These are phyloP conservation scores for Nomada lathburiana DNA, from an alignment of 2,888 invertebrate species.

Conservation along the genomic window DNA sequence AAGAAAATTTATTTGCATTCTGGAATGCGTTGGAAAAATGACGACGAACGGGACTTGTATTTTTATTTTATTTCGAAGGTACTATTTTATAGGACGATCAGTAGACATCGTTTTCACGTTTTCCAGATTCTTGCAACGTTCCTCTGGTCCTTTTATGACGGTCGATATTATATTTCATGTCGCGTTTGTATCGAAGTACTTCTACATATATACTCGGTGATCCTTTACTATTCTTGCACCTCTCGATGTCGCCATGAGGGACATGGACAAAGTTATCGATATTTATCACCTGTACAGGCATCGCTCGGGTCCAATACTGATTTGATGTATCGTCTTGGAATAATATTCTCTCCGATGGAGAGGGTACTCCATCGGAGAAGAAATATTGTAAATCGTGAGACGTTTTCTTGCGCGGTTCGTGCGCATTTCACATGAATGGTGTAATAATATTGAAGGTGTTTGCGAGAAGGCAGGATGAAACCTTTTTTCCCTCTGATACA, in stretches of 20 bases:
- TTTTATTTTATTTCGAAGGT: no score
- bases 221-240: not conserved
- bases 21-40: no score
- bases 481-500: no score
- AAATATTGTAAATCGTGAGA: not conserved
- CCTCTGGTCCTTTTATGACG: not conserved
- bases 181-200: not conserved
- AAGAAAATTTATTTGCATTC: no score
- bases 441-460: not conserved
- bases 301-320: not conserved
- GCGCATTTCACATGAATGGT: not conserved
- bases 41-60: no score
- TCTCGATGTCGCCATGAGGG: not conserved
- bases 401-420: not conserved
- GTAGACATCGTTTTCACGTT: not conserved
- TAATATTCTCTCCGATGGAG: conserved; percentile 11
- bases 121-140: conserved; percentile 5
- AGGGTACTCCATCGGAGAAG: not conserved
- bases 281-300: not conserved
- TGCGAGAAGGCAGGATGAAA: no score
- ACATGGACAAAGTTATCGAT: not conserved
- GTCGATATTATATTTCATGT: conserved; percentile 10
- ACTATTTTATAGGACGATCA: no score
- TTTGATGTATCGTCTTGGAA: conserved; percentile 6
- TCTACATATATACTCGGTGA: not conserved